phyloP scores from a whole-genome alignment of 2,113 vertebrate genomes.

The Planiliza haematocheilus region DNA sequence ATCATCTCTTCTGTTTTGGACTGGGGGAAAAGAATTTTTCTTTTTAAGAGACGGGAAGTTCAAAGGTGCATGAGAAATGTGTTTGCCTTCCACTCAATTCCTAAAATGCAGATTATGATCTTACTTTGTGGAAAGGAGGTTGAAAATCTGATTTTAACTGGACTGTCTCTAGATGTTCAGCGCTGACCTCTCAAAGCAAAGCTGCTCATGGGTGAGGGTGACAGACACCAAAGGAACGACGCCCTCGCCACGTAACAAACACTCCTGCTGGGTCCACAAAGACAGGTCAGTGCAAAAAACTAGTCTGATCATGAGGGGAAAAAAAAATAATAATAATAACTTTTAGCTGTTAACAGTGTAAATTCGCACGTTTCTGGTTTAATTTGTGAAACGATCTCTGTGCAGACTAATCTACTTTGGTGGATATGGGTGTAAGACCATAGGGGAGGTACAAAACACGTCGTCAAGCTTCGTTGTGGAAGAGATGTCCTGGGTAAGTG shows the following conservation, averaged over 20 bases:
- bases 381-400: not conserved
- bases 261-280: slow-evolving; percentile 81
- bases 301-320: no score
- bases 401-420: slow-evolving; percentile 83
- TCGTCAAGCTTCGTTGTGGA: slow-evolving; percentile 73
- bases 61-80: not conserved
- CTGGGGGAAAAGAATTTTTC: not conserved
- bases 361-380: not conserved
- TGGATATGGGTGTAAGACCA: slow-evolving; percentile 81
- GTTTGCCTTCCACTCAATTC: no score
- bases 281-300: slow-evolving; percentile 66
- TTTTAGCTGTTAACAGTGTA: not conserved
- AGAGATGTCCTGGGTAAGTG: slow-evolving; percentile 78
- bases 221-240: slow-evolving; percentile 59
- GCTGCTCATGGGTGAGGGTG: slow-evolving; percentile 71
- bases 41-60: slow-evolving; percentile 1
- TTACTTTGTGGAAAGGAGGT: no score
- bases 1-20: not conserved
- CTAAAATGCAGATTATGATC: not conserved
- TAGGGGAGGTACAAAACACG: slow-evolving; percentile 61
- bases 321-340: no score
- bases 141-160: not conserved
- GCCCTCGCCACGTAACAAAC: slow-evolving; percentile 79
- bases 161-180: slow-evolving; percentile 74
- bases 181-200: slow-evolving; percentile 65